Percentiles rank a stretch among this genome's conserved stretches.
Conservation (phyloP, 2,888 invertebrate species). For the Drosophila buzzatii region DNA sequence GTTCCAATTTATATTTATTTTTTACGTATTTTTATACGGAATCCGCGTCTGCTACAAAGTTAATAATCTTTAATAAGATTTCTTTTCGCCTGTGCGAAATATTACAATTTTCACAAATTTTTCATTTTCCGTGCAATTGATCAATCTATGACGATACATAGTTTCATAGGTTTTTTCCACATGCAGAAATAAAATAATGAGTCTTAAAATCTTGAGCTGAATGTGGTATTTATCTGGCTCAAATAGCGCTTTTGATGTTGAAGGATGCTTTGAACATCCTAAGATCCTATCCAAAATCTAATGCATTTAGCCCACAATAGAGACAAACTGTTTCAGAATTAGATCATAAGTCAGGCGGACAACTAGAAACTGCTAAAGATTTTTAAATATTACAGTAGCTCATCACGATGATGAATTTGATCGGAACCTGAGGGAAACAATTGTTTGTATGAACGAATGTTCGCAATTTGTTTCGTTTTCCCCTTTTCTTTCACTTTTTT, state of each 20-base stretch:
- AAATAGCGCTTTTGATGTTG: neutral
- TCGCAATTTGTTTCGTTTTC: slow-evolving; percentile 7
- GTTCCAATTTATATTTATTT: no score
- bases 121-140: neutral
- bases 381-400: slow-evolving; percentile 43
- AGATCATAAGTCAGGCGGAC: slow-evolving; percentile 34
- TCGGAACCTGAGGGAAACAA: neutral
- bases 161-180: neutral
- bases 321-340: slow-evolving; percentile 13
- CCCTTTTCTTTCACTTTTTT: slow-evolving; percentile 6
- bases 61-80: no score
- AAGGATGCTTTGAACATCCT: neutral
- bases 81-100: no score
- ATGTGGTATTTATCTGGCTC: neutral
- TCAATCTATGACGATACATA: neutral
- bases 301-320: neutral
- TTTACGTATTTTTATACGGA: no score
- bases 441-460: neutral
- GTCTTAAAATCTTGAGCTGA: neutral
- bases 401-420: slow-evolving; percentile 45
- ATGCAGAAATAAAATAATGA: neutral
- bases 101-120: neutral
- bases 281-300: neutral
- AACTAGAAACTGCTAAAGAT: slow-evolving; percentile 3
- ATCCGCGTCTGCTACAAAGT: no score